These are phyloP conservation scores for Enteromius paludinosus DNA, from an alignment of 2,797 vertebrate genomes.

Conservation along the genomic window DNA sequence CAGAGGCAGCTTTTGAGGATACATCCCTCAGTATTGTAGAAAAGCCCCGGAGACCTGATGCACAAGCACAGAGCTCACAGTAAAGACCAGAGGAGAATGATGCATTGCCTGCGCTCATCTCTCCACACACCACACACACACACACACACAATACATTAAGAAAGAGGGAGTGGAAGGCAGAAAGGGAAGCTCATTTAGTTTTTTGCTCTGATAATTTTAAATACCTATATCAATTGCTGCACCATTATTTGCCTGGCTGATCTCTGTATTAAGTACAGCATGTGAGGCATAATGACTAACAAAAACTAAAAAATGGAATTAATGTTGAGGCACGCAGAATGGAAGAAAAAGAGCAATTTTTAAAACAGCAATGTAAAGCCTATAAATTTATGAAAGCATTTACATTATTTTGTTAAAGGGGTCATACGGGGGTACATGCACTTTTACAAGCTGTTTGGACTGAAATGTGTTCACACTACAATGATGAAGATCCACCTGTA, in stretches of 20 bases:
- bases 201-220: neutral
- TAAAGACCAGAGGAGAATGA: slow-evolving; percentile 20
- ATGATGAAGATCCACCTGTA: no score
- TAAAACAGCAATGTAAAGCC: no score
- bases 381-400: no score
- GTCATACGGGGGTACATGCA: no score
- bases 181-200: slow-evolving; percentile 1
- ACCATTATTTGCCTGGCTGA: neutral
- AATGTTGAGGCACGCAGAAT: neutral
- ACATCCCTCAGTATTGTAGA: slow-evolving; percentile 38
- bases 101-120: slow-evolving; percentile 20
- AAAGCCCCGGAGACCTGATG: slow-evolving; percentile 19
- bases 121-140: neutral
- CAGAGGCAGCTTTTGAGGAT: slow-evolving; percentile 24
- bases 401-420: no score
- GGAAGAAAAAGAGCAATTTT: neutral
- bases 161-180: neutral
- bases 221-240: neutral
- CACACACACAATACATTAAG: neutral
- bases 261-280: neutral
- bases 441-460: no score
- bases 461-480: no score
- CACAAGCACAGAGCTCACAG: slow-evolving; percentile 27
- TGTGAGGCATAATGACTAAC: neutral
- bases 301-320: neutral